phyloP scores from a whole-genome alignment of 2,888 invertebrate genomes.

The Sycophila texana region DNA sequence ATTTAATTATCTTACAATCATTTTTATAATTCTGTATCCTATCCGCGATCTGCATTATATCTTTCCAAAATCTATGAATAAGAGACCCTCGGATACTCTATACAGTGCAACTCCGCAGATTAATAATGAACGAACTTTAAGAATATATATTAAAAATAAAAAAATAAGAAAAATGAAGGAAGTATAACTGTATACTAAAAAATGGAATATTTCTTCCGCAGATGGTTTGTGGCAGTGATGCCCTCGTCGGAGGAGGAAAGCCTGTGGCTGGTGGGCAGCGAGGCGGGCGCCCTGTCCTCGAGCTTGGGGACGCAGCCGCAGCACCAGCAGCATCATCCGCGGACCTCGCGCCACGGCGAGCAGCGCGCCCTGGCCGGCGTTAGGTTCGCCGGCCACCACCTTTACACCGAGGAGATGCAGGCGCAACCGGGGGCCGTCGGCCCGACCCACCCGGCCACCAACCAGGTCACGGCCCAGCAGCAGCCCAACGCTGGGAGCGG shows the following conservation, averaged over 20 bases:
- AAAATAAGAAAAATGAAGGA: no score
- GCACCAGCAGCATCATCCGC: constrained; percentile 54
- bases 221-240: constrained; percentile 74
- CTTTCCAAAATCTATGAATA: no score
- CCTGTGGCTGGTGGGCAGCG: constrained; percentile 73
- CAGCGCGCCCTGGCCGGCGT: constrained; percentile 56
- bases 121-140: no score
- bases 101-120: no score
- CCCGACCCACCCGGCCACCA: constrained; percentile 60
- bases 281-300: constrained; percentile 58
- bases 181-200: no score
- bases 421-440: constrained; percentile 63
- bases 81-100: no score
- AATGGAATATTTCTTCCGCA: constrained; percentile 54
- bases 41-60: no score
- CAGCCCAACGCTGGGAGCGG: constrained; percentile 8
- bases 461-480: not conserved
- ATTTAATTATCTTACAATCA: no score
- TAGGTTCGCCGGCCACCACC: constrained; percentile 67
- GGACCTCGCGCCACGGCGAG: constrained; percentile 28
- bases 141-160: no score
- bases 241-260: constrained; percentile 82
- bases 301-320: constrained; percentile 51
- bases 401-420: constrained; percentile 76
- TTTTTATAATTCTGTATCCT: no score